Percentiles rank a stretch among this genome's conserved stretches.
Conservation (phyloP, 1,140 invertebrate species). For the Trinorchestia longiramus region DNA sequence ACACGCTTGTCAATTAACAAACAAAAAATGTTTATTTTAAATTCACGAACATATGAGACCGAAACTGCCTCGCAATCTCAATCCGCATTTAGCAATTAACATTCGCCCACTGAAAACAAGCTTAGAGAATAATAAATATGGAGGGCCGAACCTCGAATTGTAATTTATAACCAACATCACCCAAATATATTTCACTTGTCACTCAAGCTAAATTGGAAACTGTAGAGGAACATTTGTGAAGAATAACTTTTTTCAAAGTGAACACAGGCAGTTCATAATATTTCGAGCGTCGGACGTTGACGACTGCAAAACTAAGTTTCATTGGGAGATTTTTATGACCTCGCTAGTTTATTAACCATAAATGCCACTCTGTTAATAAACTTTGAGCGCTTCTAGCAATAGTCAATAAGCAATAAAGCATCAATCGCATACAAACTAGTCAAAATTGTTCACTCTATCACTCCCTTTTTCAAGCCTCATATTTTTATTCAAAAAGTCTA, state of each 20-base stretch:
- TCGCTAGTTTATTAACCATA: neutral
- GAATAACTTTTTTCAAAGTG: neutral
- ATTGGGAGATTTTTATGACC: neutral
- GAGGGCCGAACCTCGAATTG: neutral
- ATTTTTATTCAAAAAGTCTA: neutral
- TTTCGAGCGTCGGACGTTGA: neutral
- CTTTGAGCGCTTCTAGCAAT: neutral
- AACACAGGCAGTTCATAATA: neutral
- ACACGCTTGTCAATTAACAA: neutral
- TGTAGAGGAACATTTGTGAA: neutral
- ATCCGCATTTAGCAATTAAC: neutral
- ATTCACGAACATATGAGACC: neutral
- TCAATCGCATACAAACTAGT: neutral
- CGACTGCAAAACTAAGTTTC: neutral
- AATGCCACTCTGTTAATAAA: neutral
- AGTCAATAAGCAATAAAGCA: neutral
- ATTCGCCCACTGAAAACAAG: neutral
- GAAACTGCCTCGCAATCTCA: neutral
- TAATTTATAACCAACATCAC: neutral
- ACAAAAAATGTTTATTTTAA: neutral
- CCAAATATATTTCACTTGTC: neutral
- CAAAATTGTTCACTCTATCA: too few relatives aligned
- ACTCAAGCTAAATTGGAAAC: neutral
- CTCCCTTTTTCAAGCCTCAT: neutral
- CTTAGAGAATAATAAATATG: neutral